phyloP scores from a whole-genome alignment of 2,888 invertebrate genomes.

The Pammene aurita region DNA sequence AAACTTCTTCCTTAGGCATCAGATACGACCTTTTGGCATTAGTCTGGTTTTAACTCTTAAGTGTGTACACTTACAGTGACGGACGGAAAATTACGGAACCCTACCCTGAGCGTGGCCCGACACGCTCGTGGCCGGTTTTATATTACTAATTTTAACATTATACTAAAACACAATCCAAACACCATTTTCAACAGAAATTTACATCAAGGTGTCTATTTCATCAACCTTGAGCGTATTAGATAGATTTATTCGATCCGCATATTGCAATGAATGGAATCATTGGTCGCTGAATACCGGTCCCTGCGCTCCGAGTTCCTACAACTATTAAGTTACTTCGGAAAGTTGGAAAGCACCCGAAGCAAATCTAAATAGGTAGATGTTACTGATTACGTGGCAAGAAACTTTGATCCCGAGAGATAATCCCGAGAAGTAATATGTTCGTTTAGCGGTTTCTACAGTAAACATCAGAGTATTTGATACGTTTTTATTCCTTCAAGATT shows the following conservation, averaged over 20 bases:
- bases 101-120: no score
- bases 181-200: no score
- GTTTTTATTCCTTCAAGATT: no score
- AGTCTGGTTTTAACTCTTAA: no score
- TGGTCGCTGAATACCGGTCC: not conserved
- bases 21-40: no score
- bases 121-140: no score
- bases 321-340: conserved; percentile 24
- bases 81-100: no score
- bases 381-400: conserved; percentile 5
- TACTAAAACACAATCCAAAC: no score
- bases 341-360: not conserved
- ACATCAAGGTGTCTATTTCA: no score
- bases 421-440: not conserved
- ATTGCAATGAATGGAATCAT: not conserved
- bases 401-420: conserved; percentile 12
- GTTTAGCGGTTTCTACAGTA: not conserved
- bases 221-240: not conserved
- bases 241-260: not conserved
- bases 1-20: no score
- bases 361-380: not conserved
- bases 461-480: not conserved
- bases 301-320: not conserved
- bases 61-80: no score
- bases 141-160: no score